Conservation (phyloP, 2,797 vertebrate genomes). For the Dendrocincla fuliginosa region DNA sequence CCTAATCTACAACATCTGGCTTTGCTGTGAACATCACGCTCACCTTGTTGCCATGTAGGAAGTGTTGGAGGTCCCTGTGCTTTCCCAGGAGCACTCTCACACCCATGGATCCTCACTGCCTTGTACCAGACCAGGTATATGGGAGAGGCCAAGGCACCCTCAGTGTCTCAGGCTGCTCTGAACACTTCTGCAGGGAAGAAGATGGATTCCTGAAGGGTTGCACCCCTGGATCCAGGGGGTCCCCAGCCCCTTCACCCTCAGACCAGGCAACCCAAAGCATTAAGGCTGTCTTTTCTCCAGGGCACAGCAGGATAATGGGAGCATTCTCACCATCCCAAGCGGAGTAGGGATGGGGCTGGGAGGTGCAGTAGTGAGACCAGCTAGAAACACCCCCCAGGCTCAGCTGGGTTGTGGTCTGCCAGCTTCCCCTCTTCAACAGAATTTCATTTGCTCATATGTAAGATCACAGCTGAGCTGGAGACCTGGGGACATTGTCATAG, state of each 20-base stretch:
- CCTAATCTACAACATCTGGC: neutral
- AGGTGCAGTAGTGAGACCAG: neutral
- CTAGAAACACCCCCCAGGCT: neutral
- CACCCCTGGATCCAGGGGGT: neutral
- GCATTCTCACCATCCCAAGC: fast-evolving
- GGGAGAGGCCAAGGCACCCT: neutral
- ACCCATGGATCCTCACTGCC: neutral
- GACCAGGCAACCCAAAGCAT: fast-evolving
- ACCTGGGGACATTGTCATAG: fast-evolving
- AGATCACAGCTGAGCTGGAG: neutral
- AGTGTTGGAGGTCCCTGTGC: neutral
- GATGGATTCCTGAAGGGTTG: neutral
- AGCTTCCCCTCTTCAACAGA: neutral
- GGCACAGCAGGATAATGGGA: fast-evolving
- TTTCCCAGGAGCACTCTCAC: neutral
- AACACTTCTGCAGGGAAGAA: neutral
- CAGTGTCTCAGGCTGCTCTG: neutral
- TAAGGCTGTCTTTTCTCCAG: neutral
- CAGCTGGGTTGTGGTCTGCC: fast-evolving
- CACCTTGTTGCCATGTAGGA: neutral
- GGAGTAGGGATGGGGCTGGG: fast-evolving
- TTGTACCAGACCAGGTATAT: fast-evolving
- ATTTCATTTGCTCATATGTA: neutral
- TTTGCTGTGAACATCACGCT: neutral
- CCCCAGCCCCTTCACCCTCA: neutral